A percentile compares a stretch with the other conserved stretches of the same genome.
Conservation (phyloP, 2,888 invertebrate genomes). For the Nephrotoma appendiculata region DNA sequence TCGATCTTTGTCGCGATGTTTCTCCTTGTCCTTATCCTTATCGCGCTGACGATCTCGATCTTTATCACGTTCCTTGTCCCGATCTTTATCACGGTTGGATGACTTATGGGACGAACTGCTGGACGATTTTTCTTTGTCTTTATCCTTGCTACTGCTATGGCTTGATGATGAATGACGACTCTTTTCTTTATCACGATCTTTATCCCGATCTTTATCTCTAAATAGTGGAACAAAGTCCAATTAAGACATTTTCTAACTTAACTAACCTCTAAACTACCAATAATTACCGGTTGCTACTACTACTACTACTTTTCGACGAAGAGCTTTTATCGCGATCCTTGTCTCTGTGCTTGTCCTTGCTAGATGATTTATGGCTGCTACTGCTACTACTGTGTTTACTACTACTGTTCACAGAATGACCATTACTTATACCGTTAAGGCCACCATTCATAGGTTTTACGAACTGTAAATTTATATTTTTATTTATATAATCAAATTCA, state of each 20-base stretch:
- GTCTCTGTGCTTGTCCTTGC: slow-evolving; percentile 37
- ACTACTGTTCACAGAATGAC: slow-evolving; percentile 36
- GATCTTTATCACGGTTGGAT: slow-evolving; percentile 34
- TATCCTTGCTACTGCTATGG: slow-evolving; percentile 32
- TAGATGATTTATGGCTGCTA: slow-evolving; percentile 51
- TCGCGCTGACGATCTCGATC: slow-evolving; percentile 23
- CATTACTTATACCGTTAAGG: slow-evolving; percentile 68
- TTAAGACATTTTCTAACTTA: not conserved
- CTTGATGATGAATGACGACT: slow-evolving; percentile 15
- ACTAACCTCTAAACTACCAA: slow-evolving; percentile 13
- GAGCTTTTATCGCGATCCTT: slow-evolving; percentile 35
- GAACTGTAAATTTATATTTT: not conserved
- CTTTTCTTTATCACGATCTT: slow-evolving; percentile 19
- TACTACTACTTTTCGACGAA: slow-evolving; percentile 33
- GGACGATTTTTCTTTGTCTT: slow-evolving; percentile 32
- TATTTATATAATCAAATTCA: not conserved
- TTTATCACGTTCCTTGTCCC: slow-evolving; percentile 28
- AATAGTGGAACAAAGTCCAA: not conserved
- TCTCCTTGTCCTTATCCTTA: slow-evolving; percentile 26
- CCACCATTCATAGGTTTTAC: slow-evolving; percentile 33
- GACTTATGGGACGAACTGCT: slow-evolving; percentile 43
- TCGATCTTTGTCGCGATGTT: slow-evolving; percentile 25
- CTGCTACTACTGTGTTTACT: slow-evolving; percentile 34
- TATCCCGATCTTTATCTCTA: slow-evolving; percentile 36
- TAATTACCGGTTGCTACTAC: slow-evolving; percentile 19